These are phyloP conservation scores for Heliocidaris tuberculata DNA, from an alignment of 35 echinoderm and acorn worm species.

Conservation along the genomic window DNA sequence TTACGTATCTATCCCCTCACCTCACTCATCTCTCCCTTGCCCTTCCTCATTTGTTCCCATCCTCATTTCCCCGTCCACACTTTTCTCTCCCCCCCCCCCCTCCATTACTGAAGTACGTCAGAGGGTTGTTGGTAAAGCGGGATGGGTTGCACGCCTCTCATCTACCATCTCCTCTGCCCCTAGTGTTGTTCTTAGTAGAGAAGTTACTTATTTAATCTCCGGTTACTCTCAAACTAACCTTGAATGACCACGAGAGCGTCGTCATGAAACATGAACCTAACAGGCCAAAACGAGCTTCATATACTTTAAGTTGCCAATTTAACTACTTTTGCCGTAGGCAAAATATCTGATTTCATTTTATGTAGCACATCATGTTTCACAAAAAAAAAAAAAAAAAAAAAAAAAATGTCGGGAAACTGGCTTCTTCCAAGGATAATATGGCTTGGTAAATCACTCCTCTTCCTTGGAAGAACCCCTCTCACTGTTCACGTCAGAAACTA, in stretches of 20 bases:
- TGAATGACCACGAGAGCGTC: neutral
- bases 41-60: too few relatives aligned
- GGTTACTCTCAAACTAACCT: neutral
- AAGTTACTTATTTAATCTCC: neutral
- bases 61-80: too few relatives aligned
- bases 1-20: too few relatives aligned
- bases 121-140: neutral
- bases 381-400: too few relatives aligned
- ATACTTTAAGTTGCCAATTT: neutral
- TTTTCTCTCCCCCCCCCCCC: too few relatives aligned
- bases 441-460: too few relatives aligned
- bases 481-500: too few relatives aligned
- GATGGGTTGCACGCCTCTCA: neutral
- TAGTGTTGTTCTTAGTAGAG: neutral
- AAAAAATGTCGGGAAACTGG: too few relatives aligned
- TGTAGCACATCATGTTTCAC: neutral
- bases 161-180: neutral
- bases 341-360: neutral
- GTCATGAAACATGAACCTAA: neutral
- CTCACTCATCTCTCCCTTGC: too few relatives aligned
- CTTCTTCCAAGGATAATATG: too few relatives aligned
- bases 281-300: neutral
- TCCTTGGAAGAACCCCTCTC: too few relatives aligned
- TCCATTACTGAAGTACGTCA: neutral
- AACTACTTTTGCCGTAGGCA: neutral